Percentiles rank a stretch among this genome's conserved stretches.
Conservation (phyloP, 2,888 invertebrate species). For the Trissolcus brochymenae region DNA sequence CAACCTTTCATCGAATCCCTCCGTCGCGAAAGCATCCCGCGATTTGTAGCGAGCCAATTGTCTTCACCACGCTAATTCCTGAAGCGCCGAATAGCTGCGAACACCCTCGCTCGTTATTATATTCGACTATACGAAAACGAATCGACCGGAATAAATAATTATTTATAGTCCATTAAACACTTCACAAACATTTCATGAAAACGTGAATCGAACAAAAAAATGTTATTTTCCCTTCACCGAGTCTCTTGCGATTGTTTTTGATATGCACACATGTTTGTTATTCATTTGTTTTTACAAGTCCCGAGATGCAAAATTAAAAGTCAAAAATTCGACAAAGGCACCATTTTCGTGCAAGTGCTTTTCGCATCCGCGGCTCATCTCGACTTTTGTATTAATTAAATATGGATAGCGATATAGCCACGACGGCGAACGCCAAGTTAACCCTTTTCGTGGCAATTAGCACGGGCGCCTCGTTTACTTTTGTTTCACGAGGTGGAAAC, state of each 20-base stretch:
- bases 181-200: too few relatives aligned
- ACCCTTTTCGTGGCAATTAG: conserved; percentile 74
- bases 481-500: conserved; percentile 67
- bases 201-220: too few relatives aligned
- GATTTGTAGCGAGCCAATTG: conserved; percentile 14
- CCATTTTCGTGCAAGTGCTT: conserved; percentile 40
- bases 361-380: conserved; percentile 54
- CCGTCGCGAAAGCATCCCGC: conserved; percentile 3
- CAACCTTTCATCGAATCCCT: conserved; percentile 8
- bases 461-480: conserved; percentile 71
- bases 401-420: conserved; percentile 70
- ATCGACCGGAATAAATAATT: too few relatives aligned
- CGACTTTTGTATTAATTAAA: conserved; percentile 68
- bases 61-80: conserved; percentile 2
- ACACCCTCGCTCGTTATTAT: too few relatives aligned
- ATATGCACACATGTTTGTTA: too few relatives aligned
- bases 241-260: too few relatives aligned
- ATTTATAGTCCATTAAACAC: too few relatives aligned
- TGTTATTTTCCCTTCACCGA: too few relatives aligned
- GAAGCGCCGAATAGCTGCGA: background rate
- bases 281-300: too few relatives aligned
- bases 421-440: conserved; percentile 64
- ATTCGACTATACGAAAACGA: too few relatives aligned
- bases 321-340: conserved; percentile 42
- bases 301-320: conserved; percentile 2